A percentile compares a stretch with the other conserved stretches of the same genome.
Evolutionary conservation across 1,140 invertebrate species (phyloP).

Genomic region (Diabrotica undecimpunctata): DNA sequence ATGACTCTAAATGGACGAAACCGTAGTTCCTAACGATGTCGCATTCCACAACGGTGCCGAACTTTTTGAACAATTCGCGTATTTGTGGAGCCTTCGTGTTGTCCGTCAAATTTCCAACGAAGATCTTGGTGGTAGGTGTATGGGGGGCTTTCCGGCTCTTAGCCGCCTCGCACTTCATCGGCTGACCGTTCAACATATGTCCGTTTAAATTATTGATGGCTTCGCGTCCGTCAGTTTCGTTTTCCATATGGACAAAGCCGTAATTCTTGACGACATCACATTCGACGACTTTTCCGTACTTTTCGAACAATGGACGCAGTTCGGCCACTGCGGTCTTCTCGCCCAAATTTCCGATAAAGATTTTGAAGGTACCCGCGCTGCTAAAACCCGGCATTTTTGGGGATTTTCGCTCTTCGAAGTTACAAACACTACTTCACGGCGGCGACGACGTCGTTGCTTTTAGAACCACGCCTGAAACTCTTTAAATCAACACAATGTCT

Average conservation of each 20-base stretch:
- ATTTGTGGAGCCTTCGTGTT: conserved; percentile 85
- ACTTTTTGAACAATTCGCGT: conserved; percentile 81
- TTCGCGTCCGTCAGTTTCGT: conserved; percentile 83
- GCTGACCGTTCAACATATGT: conserved; percentile 77
- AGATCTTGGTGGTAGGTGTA: conserved; percentile 84
- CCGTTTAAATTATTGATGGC: conserved; percentile 91
- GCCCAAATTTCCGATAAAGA: conserved; percentile 92
- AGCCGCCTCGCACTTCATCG: conserved; percentile 88
- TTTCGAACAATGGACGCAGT: conserved; percentile 86
- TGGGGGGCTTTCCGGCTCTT: conserved; percentile 80
- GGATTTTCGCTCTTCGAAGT: neutral
- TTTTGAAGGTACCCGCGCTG: conserved; percentile 85
- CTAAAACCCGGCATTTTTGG: conserved; percentile 71
- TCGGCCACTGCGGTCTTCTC: conserved; percentile 83
- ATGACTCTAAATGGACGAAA: conserved; percentile 83
- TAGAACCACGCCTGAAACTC: conserved; percentile 1
- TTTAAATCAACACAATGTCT: neutral
- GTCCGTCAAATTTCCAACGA: conserved; percentile 85
- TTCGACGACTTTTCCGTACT: conserved; percentile 92
- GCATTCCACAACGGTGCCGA: conserved; percentile 83
- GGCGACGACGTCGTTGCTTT: neutral
- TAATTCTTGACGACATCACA: conserved; percentile 96
- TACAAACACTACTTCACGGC: neutral
- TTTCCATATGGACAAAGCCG: conserved; percentile 97
- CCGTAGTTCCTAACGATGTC: conserved; percentile 90